phyloP scores from a whole-genome alignment of 2,113 vertebrate genomes.

The Ammospiza caudacuta region DNA sequence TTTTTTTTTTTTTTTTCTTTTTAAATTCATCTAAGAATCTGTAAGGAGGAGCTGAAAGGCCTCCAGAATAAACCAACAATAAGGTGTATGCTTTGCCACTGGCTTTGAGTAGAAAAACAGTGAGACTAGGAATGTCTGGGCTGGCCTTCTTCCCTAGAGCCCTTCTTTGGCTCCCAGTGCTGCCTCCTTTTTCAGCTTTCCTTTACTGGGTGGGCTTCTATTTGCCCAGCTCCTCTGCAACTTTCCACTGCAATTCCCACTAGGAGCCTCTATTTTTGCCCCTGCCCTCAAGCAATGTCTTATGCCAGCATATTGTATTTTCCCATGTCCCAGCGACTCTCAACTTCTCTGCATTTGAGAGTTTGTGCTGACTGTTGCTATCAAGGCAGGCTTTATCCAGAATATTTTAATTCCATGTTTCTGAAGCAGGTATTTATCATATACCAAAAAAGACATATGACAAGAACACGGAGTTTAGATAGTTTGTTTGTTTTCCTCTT shows the following conservation, averaged over 20 bases:
- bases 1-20: neutral
- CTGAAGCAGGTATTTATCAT: neutral
- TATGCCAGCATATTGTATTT: neutral
- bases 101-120: neutral
- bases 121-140: neutral
- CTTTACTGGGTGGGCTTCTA: neutral
- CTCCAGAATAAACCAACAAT: neutral
- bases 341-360: neutral
- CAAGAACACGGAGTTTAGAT: neutral
- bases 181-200: neutral
- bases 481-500: neutral
- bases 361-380: neutral
- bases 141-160: neutral
- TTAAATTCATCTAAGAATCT: neutral
- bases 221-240: neutral
- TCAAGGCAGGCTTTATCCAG: neutral
- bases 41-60: neutral
- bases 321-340: neutral
- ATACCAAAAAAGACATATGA: neutral
- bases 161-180: neutral
- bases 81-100: neutral
- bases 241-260: neutral
- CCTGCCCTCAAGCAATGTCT: neutral
- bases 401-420: neutral
- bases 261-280: neutral